These are phyloP conservation scores for Bombus sylvicola DNA, from an alignment of 1,140 invertebrate species.

Conservation along the genomic window DNA sequence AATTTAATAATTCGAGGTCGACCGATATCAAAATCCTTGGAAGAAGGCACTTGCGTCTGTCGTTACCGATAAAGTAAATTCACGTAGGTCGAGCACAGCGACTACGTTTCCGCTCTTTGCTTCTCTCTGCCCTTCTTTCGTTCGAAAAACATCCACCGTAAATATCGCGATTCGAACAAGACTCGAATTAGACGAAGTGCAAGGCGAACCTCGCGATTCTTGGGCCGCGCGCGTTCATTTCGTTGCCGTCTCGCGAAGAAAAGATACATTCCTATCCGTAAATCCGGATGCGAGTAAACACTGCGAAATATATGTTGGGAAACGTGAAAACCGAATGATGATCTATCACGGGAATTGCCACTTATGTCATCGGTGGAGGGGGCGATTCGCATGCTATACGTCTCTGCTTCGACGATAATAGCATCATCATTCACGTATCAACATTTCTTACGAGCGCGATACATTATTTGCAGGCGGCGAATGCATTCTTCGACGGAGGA, in stretches of 20 bases:
- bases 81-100: not conserved
- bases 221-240: not conserved
- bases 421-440: conserved; percentile 56
- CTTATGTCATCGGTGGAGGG: conserved; percentile 63
- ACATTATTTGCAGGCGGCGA: conserved; percentile 43
- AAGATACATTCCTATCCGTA: conserved; percentile 53
- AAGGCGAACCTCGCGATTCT: not conserved
- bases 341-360: conserved; percentile 70
- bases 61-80: not conserved
- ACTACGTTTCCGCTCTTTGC: too few species aligned
- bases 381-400: conserved; percentile 44
- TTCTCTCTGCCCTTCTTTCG: not conserved
- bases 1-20: conserved; percentile 49
- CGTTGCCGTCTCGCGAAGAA: conserved; percentile 11
- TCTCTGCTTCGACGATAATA: conserved; percentile 52
- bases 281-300: conserved; percentile 58
- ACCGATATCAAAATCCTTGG: conserved; percentile 4
- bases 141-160: conserved; percentile 36
- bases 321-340: conserved; percentile 44
- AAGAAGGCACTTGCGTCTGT: conserved; percentile 13
- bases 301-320: conserved; percentile 38
- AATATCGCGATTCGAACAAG: conserved; percentile 37
- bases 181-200: conserved; percentile 58
- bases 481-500: conserved; percentile 14
- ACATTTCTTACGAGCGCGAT: conserved; percentile 52